These are phyloP conservation scores for Drosophila ananassae DNA, from an alignment of 1,140 invertebrate genomes.

Conservation along the genomic window DNA sequence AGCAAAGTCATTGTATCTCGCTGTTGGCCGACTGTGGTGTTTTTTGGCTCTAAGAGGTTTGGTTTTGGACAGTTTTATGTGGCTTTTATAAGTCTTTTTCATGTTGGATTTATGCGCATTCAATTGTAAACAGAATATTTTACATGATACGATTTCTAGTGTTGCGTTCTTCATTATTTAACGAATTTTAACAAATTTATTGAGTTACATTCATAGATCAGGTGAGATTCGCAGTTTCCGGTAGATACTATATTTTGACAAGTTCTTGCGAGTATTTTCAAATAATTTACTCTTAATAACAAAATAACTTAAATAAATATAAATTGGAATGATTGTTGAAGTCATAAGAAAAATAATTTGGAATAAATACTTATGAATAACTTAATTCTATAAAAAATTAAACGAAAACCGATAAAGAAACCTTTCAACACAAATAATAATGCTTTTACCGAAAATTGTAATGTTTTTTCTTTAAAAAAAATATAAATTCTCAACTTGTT, in stretches of 20 bases:
- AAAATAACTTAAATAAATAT: constrained; percentile 4
- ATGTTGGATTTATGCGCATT: constrained; percentile 19
- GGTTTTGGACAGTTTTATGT: constrained; percentile 27
- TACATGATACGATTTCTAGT: constrained; percentile 60
- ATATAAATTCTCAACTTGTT: constrained; percentile 33
- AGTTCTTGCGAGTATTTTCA: constrained; percentile 26
- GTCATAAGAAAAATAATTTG: constrained; percentile 16
- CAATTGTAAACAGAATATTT: constrained; percentile 52
- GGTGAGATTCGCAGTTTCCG: constrained; percentile 30
- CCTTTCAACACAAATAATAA: constrained; percentile 7
- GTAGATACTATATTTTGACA: constrained; percentile 30
- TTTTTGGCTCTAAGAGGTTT: constrained; percentile 26
- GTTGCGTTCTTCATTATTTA: constrained; percentile 64
- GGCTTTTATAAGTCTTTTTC: constrained; percentile 8
- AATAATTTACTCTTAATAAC: constrained; percentile 7
- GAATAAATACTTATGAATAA: constrained; percentile 30
- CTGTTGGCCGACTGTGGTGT: constrained; percentile 22
- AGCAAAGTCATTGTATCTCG: constrained; percentile 23
- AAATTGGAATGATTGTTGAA: constrained; percentile 12
- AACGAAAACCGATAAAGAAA: constrained; percentile 10
- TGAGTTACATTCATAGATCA: constrained; percentile 16
- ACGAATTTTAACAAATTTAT: constrained; percentile 46
- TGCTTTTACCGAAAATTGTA: background rate
- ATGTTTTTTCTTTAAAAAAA: constrained; percentile 8
- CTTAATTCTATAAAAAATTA: constrained; percentile 26